A percentile compares a stretch with the other conserved stretches of the same genome.
Evolutionary conservation across 2,113 vertebrate genomes (phyloP).

Genomic region (Tragulus kanchil): DNA sequence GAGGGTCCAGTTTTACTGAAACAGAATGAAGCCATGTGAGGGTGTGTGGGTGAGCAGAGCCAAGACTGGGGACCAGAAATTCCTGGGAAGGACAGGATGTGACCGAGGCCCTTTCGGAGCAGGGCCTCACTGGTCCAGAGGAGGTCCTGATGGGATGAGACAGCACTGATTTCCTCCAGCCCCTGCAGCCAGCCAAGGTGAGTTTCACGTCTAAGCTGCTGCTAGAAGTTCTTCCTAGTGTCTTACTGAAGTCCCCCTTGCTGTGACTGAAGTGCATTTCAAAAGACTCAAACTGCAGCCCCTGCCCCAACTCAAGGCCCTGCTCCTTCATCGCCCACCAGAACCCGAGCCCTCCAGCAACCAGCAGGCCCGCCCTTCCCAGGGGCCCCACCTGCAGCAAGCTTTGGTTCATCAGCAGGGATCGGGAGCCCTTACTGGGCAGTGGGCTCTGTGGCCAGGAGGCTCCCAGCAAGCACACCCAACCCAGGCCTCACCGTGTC

Average conservation of each 20-base stretch:
- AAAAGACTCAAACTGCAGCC: neutral
- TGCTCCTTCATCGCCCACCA: neutral
- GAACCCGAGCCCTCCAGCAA: neutral
- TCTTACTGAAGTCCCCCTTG: neutral
- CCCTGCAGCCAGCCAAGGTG: neutral
- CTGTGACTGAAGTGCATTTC: neutral
- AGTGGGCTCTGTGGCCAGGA: too few species aligned
- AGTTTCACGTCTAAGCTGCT: neutral
- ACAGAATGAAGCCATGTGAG: neutral
- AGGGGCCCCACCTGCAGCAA: too few species aligned
- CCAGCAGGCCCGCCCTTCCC: too few species aligned
- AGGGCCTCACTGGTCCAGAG: neutral
- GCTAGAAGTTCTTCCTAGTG: neutral
- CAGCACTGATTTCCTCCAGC: neutral
- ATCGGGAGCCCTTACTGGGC: neutral
- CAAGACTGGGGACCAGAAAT: neutral
- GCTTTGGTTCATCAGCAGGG: neutral
- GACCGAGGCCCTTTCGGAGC: neutral
- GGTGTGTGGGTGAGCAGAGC: neutral
- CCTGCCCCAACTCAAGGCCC: too few species aligned
- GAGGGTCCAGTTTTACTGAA: constrained; percentile 92
- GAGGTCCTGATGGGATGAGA: neutral
- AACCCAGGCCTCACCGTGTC: constrained; percentile 83
- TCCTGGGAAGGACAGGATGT: fast-evolving
- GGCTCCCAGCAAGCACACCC: neutral